Conservation (phyloP, 2,888 invertebrate species). For the Caenorhabditis sinica region DNA sequence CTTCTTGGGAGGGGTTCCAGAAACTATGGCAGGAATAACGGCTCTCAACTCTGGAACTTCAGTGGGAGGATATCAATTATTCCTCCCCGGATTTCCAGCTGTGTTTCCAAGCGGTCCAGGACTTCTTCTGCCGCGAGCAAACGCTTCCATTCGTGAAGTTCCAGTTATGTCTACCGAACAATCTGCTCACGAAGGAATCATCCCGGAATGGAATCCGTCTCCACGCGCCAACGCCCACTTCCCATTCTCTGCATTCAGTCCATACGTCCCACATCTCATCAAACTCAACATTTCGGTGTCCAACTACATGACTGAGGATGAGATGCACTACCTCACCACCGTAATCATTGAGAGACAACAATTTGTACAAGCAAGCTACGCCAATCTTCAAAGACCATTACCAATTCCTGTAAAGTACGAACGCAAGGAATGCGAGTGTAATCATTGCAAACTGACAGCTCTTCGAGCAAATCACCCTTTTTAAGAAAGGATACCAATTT, state of each 20-base stretch:
- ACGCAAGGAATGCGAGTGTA: neutral
- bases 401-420: neutral
- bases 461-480: neutral
- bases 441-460: neutral
- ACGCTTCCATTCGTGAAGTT: neutral
- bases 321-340: neutral
- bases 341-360: neutral
- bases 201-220: slow-evolving; percentile 1
- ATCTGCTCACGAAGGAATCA: neutral
- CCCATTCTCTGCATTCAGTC: neutral
- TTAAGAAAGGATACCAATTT: neutral
- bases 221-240: neutral
- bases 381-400: neutral
- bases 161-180: neutral
- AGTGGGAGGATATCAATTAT: no score
- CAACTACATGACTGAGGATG: neutral
- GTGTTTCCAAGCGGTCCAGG: neutral
- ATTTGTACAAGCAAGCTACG: neutral
- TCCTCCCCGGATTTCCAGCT: no score
- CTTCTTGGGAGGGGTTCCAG: no score
- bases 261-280: neutral
- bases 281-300: neutral
- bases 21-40: no score
- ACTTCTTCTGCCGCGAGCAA: neutral
- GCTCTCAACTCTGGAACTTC: no score